Conservation (phyloP, 2,113 vertebrate species). For the Cyanocitta stelleri region DNA sequence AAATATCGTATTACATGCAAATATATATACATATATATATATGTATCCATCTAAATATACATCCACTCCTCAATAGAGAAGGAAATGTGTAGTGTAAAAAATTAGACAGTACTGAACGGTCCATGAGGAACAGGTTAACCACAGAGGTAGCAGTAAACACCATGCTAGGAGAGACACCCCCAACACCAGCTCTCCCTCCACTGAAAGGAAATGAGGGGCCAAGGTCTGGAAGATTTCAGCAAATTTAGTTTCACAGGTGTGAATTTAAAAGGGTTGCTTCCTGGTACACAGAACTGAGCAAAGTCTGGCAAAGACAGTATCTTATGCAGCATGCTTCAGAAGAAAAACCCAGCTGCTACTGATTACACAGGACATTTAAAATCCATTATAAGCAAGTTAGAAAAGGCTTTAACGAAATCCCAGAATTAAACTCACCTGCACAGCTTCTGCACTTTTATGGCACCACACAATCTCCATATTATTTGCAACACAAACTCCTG, state of each 20-base stretch:
- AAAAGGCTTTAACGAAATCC: not conserved
- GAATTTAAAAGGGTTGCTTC: not conserved
- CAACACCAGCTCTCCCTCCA: not conserved
- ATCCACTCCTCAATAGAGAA: not conserved
- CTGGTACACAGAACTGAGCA: not conserved
- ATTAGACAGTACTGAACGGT: not conserved
- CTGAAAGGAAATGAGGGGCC: not conserved
- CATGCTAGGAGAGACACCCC: not conserved
- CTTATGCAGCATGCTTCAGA: not conserved
- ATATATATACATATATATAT: not conserved
- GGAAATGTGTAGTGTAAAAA: not conserved
- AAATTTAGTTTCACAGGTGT: not conserved
- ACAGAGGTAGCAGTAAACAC: not conserved
- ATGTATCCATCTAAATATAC: not conserved
- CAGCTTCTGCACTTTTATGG: not conserved
- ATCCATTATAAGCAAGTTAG: not conserved
- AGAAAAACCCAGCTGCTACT: not conserved
- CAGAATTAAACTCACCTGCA: not conserved
- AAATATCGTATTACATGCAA: not conserved
- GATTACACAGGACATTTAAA: slow-evolving; percentile 12
- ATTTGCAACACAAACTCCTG: not conserved
- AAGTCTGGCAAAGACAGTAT: not conserved
- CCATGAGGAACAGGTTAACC: not conserved
- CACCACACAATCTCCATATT: not conserved
- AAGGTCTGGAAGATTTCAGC: not conserved